phyloP scores from a whole-genome alignment of 2,113 vertebrate species.

The Eublepharis macularius region DNA sequence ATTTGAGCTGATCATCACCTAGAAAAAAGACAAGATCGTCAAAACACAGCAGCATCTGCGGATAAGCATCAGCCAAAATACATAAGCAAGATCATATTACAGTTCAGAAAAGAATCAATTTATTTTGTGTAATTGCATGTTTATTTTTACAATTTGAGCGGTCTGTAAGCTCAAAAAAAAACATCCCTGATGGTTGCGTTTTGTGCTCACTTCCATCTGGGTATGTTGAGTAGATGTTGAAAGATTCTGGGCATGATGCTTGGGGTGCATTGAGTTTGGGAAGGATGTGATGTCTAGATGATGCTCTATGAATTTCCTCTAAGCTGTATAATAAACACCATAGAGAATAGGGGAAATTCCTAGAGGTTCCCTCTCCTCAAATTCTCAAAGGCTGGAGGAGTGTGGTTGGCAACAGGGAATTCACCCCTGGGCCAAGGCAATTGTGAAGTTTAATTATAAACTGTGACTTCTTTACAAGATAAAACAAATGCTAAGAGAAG shows the following conservation, averaged over 20 bases:
- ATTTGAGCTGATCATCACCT: conserved; percentile 86
- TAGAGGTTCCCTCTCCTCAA: not conserved
- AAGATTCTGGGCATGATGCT: too few species aligned
- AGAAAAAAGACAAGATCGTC: conserved; percentile 1
- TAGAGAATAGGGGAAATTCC: too few species aligned
- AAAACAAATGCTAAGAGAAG: not conserved
- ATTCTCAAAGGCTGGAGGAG: not conserved
- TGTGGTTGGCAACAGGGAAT: too few species aligned
- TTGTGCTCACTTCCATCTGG: not conserved
- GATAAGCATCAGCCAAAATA: not conserved
- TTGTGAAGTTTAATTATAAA: not conserved
- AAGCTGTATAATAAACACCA: too few species aligned
- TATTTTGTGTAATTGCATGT: too few species aligned
- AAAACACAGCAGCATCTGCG: rapidly evolving
- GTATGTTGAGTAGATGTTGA: too few species aligned
- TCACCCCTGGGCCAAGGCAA: not conserved
- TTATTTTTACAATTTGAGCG: too few species aligned
- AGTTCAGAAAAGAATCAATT: not conserved
- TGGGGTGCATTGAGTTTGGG: too few species aligned
- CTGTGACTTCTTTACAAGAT: not conserved
- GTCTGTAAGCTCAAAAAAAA: not conserved
- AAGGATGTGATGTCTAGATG: too few species aligned
- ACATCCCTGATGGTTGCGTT: not conserved
- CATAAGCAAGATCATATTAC: not conserved
- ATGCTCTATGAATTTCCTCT: too few species aligned